Evolutionary conservation across 1,140 invertebrate genomes (phyloP).

Genomic region (Drosophila pseudoobscura): DNA sequence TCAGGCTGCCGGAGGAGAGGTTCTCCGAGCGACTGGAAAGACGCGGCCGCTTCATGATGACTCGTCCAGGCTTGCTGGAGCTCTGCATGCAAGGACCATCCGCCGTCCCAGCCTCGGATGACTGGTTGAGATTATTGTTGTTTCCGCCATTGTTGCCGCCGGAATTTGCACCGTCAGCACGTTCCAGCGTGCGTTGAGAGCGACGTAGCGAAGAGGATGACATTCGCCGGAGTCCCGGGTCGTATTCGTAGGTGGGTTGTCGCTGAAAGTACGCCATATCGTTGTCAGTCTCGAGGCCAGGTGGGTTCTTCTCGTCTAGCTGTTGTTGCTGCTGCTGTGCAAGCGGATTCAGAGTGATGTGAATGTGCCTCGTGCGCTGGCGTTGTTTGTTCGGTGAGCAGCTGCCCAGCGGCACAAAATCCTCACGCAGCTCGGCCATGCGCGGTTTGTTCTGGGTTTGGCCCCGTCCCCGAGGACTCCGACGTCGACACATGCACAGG

Average conservation of each 20-base stretch:
- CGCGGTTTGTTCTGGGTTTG: conserved; percentile 79
- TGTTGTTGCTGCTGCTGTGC: conserved; percentile 78
- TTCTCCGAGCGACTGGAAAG: conserved; percentile 74
- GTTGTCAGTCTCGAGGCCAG: conserved; percentile 33
- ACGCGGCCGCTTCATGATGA: conserved; percentile 64
- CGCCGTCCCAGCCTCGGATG: conserved; percentile 56
- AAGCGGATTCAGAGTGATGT: conserved; percentile 88
- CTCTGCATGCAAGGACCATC: background rate
- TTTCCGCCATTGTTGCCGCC: conserved; percentile 25
- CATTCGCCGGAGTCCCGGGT: conserved; percentile 49
- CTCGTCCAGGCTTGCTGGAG: conserved; percentile 51
- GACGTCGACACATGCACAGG: conserved; percentile 79
- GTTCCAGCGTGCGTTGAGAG: conserved; percentile 69
- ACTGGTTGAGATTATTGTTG: conserved; percentile 70
- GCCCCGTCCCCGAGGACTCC: conserved; percentile 60
- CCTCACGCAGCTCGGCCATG: conserved; percentile 58
- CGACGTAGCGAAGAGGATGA: conserved; percentile 58
- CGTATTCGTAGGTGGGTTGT: conserved; percentile 50
- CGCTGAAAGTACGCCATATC: conserved; percentile 63
- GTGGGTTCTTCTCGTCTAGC: conserved; percentile 54
- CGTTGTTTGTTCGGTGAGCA: conserved; percentile 58
- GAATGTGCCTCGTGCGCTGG: conserved; percentile 84
- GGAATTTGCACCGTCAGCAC: conserved; percentile 55
- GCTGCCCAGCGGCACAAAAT: conserved; percentile 79
- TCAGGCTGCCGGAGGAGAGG: conserved; percentile 74